These are phyloP conservation scores for Petrocephalus sullivani DNA, from an alignment of 2,797 vertebrate species.

Conservation along the genomic window DNA sequence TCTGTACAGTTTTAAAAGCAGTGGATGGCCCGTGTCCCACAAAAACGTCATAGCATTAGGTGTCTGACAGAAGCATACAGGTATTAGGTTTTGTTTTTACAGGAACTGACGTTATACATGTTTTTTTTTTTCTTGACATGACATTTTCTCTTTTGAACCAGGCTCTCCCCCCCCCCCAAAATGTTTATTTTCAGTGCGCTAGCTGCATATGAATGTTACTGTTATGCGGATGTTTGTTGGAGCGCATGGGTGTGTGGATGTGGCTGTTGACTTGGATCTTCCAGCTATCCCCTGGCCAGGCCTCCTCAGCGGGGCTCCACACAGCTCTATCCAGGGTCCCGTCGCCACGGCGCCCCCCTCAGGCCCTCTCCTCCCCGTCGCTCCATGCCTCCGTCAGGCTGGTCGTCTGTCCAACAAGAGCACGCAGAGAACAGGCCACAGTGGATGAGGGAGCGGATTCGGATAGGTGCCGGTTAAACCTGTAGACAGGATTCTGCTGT, in stretches of 20 bases:
- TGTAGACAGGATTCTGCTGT: neutral
- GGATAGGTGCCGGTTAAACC: neutral
- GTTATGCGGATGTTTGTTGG: neutral
- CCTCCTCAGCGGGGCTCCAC: neutral
- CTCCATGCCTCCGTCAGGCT: slow-evolving; percentile 27
- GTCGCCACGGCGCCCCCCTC: neutral
- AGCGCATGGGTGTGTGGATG: neutral
- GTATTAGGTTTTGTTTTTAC: neutral
- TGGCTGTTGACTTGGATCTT: neutral
- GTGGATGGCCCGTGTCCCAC: neutral
- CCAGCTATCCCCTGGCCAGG: neutral
- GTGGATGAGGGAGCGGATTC: neutral
- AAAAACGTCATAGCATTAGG: neutral
- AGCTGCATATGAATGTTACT: neutral
- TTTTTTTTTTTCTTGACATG: neutral
- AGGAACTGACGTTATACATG: neutral
- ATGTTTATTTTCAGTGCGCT: neutral
- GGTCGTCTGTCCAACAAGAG: slow-evolving; percentile 24
- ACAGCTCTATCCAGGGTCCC: neutral
- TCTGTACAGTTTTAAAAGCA: slow-evolving; percentile 21
- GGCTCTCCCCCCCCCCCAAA: neutral
- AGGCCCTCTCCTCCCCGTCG: slow-evolving; percentile 15
- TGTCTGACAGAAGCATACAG: neutral
- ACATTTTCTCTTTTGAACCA: neutral
- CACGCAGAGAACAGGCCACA: neutral